Evolutionary conservation across 2,888 invertebrate genomes (phyloP), one percentile per base, ranked within the genome.

Genomic region (Scaptomyza flava): DNA sequence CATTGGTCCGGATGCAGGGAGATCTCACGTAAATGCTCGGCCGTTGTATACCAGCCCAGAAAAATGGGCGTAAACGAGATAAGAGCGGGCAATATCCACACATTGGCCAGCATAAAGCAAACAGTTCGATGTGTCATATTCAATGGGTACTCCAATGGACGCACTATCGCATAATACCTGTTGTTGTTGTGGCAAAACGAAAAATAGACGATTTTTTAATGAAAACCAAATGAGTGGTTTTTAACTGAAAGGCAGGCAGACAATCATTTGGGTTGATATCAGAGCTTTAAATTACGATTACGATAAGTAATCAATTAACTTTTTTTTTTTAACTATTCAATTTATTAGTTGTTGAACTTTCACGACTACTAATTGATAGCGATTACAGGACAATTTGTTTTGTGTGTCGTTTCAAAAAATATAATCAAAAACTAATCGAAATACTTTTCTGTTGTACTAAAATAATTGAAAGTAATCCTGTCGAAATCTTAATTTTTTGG

Each of bases 21-120:
- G 42, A 91, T 80, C 72, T 90, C 89, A 30, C 84, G 74, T 74
- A 96, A 92, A 89, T 97, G 96, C 72, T 96, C 96, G 20, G 94
- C 93, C 0, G 98, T 98, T 0, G 98, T 97, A 91, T 98, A 98
- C 96, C 98, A 97, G 31, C 97, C 98, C 93, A 98, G 95, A 91
- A 98, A 98, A 63, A 99, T 98, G 6, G 98, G 98, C 14, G 98
- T 94, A 91, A 98, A 98, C 2, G 98, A 98, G 61, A 99, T 96
- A 62, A 98, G 92, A 0, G 97, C 97, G 0, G 98, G 98, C 72
- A 97, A 95, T 85, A 96, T 95, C 98, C 98, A 99, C 1, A 98
- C 98, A 1, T 96, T 95, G 31, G 96, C 95, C 59, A 98, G 91
- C 97, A 97, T 97, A 45, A 96, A 94, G 1, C 95, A 95, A 0